phyloP scores from a whole-genome alignment of 2,113 vertebrate species.

The Cyrtonyx montezumae region DNA sequence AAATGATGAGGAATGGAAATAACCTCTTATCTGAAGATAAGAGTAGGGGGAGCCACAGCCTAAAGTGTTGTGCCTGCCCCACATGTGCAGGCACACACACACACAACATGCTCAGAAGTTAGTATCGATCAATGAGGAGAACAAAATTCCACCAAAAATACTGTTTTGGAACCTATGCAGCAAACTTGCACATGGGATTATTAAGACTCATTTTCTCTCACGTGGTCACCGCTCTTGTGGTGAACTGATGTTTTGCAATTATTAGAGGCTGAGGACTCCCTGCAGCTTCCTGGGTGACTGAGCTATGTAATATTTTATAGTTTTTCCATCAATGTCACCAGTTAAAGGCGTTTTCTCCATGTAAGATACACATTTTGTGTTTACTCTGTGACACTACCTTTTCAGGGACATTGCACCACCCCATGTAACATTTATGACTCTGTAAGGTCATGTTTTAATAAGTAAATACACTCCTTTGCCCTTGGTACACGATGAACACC shows the following conservation, averaged over 20 bases:
- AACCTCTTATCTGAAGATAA: not conserved
- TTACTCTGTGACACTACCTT: not conserved
- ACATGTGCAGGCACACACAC: no score
- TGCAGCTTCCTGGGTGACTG: not conserved
- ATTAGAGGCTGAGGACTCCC: not conserved
- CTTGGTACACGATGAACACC: slow-evolving; percentile 54
- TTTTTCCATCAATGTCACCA: not conserved
- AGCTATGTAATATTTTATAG: not conserved
- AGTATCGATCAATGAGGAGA: not conserved
- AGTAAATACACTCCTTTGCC: slow-evolving; percentile 34
- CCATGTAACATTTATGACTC: slow-evolving; percentile 1
- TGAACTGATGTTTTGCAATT: not conserved
- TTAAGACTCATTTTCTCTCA: not conserved
- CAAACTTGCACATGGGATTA: not conserved
- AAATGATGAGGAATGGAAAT: not conserved
- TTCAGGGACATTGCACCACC: not conserved
- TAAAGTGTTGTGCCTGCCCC: fast-evolving
- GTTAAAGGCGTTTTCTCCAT: not conserved
- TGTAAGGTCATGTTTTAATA: slow-evolving; percentile 53
- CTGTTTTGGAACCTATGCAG: not conserved
- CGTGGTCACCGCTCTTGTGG: not conserved
- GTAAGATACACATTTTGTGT: not conserved
- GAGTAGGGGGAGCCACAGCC: not conserved
- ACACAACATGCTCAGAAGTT: not conserved
- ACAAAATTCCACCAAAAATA: not conserved